Conservation (phyloP, 2,797 vertebrate genomes). For the Lophius americanus region DNA sequence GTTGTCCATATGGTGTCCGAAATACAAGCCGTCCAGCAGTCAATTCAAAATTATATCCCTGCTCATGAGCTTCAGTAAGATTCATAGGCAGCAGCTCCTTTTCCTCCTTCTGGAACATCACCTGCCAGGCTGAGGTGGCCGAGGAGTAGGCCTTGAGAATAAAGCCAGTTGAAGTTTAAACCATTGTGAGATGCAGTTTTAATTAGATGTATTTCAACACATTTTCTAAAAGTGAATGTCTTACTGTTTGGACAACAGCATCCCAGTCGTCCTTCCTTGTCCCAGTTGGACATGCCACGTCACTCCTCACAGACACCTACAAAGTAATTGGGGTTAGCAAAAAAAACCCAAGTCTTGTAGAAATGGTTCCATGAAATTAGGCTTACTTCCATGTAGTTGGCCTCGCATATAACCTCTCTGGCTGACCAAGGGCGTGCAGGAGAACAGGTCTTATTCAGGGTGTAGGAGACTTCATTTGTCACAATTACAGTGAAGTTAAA, state of each 20-base stretch:
- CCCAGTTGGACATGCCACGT: slow-evolving; percentile 9
- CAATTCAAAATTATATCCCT: slow-evolving; percentile 77
- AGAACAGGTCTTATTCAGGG: slow-evolving; percentile 69
- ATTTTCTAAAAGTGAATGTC: not conserved
- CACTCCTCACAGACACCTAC: slow-evolving; percentile 10
- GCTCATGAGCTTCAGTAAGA: slow-evolving; percentile 64
- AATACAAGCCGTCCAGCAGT: slow-evolving; percentile 74
- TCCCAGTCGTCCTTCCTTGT: slow-evolving; percentile 6
- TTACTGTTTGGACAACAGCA: not conserved
- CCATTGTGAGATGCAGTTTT: not conserved
- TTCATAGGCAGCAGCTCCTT: slow-evolving; percentile 36
- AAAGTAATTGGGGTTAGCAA: not conserved
- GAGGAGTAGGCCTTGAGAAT: not conserved
- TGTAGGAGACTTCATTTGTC: slow-evolving; percentile 45
- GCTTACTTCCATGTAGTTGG: slow-evolving; percentile 50
- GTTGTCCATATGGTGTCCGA: slow-evolving; percentile 72
- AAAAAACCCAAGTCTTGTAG: too few relatives aligned
- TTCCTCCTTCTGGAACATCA: not conserved
- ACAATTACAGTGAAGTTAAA: slow-evolving; percentile 71
- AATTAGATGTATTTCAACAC: not conserved
- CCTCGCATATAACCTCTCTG: slow-evolving; percentile 79
- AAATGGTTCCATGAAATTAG: slow-evolving; percentile 19
- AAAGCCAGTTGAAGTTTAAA: not conserved
- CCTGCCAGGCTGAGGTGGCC: not conserved
- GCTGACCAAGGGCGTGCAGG: slow-evolving; percentile 66